Conservation (phyloP, 2,888 invertebrate genomes). For the Druceiella hillmani region DNA sequence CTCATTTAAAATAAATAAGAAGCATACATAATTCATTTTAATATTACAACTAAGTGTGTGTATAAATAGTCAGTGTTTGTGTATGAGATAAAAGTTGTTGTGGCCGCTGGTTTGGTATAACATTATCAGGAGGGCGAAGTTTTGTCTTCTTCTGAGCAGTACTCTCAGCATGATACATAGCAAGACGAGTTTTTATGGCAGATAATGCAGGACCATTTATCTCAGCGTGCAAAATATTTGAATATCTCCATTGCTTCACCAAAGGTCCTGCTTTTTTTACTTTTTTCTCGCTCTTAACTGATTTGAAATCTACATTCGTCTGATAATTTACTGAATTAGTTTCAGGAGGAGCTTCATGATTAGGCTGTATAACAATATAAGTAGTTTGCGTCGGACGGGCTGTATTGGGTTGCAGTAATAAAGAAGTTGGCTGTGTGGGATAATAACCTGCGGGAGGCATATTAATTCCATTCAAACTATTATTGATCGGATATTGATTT, state of each 20-base stretch:
- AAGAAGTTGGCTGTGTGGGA: conserved; percentile 39
- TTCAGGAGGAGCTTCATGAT: conserved; percentile 34
- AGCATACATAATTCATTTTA: too few relatives aligned
- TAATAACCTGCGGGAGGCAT: too few relatives aligned
- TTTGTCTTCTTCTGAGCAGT: conserved; percentile 47
- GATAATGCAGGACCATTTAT: conserved; percentile 49
- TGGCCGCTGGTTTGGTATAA: conserved; percentile 31
- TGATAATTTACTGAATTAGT: too few relatives aligned
- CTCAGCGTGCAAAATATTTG: conserved; percentile 52
- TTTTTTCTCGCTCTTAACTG: conserved; percentile 31
- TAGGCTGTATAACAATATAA: conserved; percentile 43
- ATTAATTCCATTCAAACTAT: too few relatives aligned
- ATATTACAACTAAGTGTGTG: too few relatives aligned
- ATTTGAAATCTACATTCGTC: too few relatives aligned
- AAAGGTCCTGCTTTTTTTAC: conserved; percentile 43
- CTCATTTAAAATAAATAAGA: too few relatives aligned
- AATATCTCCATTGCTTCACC: conserved; percentile 53
- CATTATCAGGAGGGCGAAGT: conserved; percentile 32
- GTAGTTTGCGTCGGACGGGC: conserved; percentile 37
- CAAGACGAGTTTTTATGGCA: conserved; percentile 49
- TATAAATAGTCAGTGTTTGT: conserved; percentile 43
- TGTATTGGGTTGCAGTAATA: conserved; percentile 39
- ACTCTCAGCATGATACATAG: conserved; percentile 50
- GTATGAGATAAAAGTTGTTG: conserved; percentile 34
- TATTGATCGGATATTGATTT: conserved; percentile 42